Conservation (phyloP, 2,888 invertebrate species). For the Hofmannophila pseudospretella region DNA sequence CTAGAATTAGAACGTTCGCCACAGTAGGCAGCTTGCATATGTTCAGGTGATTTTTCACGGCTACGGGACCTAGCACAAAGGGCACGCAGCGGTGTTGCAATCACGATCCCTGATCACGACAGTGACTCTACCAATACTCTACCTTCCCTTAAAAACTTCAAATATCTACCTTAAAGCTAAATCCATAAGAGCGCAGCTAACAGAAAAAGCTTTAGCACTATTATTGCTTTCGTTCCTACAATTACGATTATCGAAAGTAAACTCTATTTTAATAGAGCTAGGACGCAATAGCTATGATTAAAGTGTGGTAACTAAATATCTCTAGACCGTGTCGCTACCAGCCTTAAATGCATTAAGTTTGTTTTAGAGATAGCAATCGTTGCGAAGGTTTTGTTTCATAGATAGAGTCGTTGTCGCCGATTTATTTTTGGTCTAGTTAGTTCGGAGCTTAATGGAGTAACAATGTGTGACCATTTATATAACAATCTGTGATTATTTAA, state of each 20-base stretch:
- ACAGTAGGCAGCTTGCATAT: constrained; percentile 59
- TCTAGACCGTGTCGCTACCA: constrained; percentile 75
- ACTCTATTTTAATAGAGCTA: constrained; percentile 18
- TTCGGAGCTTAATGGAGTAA: constrained; percentile 56
- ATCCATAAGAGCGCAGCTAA: constrained; percentile 25
- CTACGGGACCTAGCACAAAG: constrained; percentile 73
- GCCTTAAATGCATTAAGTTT: constrained; percentile 76
- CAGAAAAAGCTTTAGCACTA: constrained; percentile 15
- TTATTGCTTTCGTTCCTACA: constrained; percentile 10
- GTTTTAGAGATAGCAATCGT: constrained; percentile 76
- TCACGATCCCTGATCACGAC: constrained; percentile 76
- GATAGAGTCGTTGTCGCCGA: constrained; percentile 73
- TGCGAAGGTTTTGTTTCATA: constrained; percentile 73
- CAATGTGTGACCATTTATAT: constrained; percentile 19
- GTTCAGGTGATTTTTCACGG: constrained; percentile 77
- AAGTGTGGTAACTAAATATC: constrained; percentile 51
- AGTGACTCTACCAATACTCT: constrained; percentile 48
- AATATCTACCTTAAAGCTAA: constrained; percentile 32
- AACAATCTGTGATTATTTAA: not conserved
- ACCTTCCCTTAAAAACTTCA: constrained; percentile 23
- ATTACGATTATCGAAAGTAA: constrained; percentile 24
- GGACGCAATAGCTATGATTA: constrained; percentile 24
- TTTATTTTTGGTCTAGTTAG: constrained; percentile 70
- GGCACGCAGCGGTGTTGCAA: constrained; percentile 75
- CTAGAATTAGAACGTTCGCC: constrained; percentile 57